A percentile compares a stretch with the other conserved stretches of the same genome.
These are phyloP conservation scores for Vulpes lagopus DNA, from an alignment of 2,113 vertebrate species.

Conservation along the genomic window DNA sequence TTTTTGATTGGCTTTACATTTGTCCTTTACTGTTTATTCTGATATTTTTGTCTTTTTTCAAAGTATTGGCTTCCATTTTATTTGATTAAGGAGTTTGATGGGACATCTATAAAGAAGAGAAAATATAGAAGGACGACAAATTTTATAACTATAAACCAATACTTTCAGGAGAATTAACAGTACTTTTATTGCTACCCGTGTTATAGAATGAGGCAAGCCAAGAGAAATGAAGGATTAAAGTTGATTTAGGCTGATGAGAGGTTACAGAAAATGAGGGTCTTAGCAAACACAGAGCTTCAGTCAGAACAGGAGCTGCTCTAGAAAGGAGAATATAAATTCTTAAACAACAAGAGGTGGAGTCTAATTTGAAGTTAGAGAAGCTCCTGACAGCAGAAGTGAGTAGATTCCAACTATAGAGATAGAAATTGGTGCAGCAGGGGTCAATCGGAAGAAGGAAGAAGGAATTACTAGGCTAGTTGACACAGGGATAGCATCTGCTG, in stretches of 20 bases:
- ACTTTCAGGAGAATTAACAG: neutral
- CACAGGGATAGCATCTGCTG: neutral
- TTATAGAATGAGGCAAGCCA: too few relatives aligned
- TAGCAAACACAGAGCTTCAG: neutral
- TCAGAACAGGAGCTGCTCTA: neutral
- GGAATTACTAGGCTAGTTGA: neutral
- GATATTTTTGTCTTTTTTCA: neutral
- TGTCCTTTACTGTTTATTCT: neutral
- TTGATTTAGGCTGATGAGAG: neutral
- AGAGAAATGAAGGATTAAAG: neutral
- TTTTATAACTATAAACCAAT: neutral
- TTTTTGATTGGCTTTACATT: conserved; percentile 6
- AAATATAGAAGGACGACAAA: neutral
- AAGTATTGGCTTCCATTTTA: neutral
- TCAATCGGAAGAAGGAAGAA: neutral
- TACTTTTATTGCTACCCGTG: neutral
- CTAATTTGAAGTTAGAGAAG: conserved; percentile 20
- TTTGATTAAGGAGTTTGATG: conserved; percentile 5
- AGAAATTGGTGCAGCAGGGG: neutral
- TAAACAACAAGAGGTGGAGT: neutral
- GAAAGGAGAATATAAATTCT: neutral
- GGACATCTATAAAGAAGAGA: neutral
- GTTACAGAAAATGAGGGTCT: neutral
- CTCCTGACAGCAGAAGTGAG: neutral
- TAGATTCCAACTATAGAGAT: neutral